Evolutionary conservation across 2,888 invertebrate species (phyloP), one percentile per base, ranked within the genome.

Genomic region (Eulithis prunata): DNA sequence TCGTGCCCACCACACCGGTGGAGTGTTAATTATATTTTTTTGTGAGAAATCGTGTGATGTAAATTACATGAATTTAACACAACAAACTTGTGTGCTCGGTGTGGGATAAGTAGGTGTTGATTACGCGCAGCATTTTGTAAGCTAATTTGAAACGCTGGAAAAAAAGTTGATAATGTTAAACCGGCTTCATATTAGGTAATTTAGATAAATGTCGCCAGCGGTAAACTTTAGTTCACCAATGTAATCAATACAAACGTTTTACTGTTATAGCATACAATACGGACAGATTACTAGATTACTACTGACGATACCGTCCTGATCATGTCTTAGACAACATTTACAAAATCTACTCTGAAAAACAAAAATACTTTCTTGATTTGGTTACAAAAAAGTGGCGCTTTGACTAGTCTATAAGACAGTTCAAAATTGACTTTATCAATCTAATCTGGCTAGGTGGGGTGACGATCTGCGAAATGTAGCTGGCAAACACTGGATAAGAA

Each of bases 1-100:
- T 79, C 76, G 76, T 76, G 71, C 73, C 73, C 73, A 78, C 78
- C 76, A 74, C 75, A 76, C 72, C 70, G 73, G 74, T 73, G 67
- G 70, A 72, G 77, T 80, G 78, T 82, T 82, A 81, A 83, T 83
- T 74, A 74, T 67, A 71, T 74, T 74, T 66, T 72, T 72, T 69
- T 70, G 64, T 68, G 61, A 58, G 68, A 62, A 70, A 66, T 72
- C 74, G 71, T 74, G 72, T 71, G 72, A 69, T 74, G 74, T 69
- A 71, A 70, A 74, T 74, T 72, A 74, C 74, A 57, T 67, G 56
- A 52, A 71, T 66, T 72, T 70, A 71, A 71, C 72, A 63, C 68
- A 69, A 69, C 69, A 64, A 63, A 66, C 64, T 63, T 68, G 61
- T 68, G 54, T 55, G 64, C 64, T 68, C 49, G 60, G 45, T 57